Percentiles rank a stretch among this genome's conserved stretches.
phyloP scores from a whole-genome alignment of 1,140 invertebrate genomes.

The Leucophenga varia region DNA sequence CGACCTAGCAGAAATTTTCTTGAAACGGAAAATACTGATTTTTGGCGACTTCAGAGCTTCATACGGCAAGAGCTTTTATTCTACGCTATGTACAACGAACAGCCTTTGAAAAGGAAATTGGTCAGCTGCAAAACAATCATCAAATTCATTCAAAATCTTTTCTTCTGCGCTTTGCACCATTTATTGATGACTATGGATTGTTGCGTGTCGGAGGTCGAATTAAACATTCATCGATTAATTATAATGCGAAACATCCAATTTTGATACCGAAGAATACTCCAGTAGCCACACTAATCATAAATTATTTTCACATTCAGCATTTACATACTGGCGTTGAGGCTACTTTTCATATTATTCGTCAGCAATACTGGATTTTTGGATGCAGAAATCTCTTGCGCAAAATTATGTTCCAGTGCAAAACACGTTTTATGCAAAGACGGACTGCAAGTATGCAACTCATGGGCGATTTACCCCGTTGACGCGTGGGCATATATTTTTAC shows the following conservation, averaged over 20 bases:
- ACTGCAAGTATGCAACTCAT: conserved; percentile 1
- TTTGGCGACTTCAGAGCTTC: background rate
- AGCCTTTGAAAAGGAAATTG: background rate
- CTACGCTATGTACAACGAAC: background rate
- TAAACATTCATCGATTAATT: background rate
- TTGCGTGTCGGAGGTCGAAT: background rate
- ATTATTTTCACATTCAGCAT: background rate
- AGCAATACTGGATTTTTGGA: conserved; percentile 7
- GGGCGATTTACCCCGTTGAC: conserved; percentile 2
- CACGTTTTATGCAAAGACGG: background rate
- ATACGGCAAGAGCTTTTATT: background rate
- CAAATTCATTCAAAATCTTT: background rate
- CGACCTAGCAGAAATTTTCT: background rate
- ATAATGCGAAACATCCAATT: background rate
- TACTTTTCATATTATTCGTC: background rate
- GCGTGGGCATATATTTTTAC: too few relatives aligned
- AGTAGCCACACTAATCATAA: conserved; percentile 1
- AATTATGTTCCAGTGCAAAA: background rate
- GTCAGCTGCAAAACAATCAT: background rate
- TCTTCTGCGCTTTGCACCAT: background rate
- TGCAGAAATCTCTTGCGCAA: conserved; percentile 1
- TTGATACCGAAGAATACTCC: background rate
- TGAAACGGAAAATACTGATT: background rate
- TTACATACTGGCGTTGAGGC: background rate
- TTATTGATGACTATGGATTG: background rate